phyloP scores from a whole-genome alignment of 2,797 vertebrate genomes.

The Pitangus sulphuratus region DNA sequence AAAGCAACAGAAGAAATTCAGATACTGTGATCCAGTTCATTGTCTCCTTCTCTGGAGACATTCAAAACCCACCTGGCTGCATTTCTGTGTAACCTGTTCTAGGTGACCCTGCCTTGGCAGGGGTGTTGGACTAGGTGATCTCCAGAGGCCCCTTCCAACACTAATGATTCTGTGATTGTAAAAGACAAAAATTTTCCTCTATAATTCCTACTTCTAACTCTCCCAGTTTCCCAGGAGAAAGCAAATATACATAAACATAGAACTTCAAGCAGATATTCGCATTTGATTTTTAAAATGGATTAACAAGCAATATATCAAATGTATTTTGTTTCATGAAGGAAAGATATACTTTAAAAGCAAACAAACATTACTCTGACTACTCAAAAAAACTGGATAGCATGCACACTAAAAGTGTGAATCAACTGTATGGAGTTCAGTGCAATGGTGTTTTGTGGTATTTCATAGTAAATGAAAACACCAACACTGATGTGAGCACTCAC shows the following conservation, averaged over 20 bases:
- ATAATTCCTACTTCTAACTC: background rate
- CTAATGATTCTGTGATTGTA: background rate
- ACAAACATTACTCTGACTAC: background rate
- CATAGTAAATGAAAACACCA: background rate
- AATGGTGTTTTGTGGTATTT: background rate
- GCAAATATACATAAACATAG: background rate
- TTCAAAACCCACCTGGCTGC: background rate
- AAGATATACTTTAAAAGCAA: background rate
- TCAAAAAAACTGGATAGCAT: background rate
- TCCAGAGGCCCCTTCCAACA: background rate
- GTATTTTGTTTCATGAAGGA: background rate
- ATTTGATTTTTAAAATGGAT: background rate
- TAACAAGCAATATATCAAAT: background rate
- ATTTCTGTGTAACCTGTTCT: background rate
- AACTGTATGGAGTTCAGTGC: background rate
- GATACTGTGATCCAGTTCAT: background rate
- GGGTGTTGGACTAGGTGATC: fast-evolving
- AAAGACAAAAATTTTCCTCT: background rate
- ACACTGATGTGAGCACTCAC: background rate
- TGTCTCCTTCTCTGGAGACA: background rate
- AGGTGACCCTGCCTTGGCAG: background rate
- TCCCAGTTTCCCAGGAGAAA: background rate
- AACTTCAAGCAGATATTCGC: background rate
- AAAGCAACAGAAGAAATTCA: background rate
- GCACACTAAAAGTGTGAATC: background rate